These are phyloP conservation scores for Drosophila sordidula DNA, from an alignment of 2,888 invertebrate species.

Conservation along the genomic window DNA sequence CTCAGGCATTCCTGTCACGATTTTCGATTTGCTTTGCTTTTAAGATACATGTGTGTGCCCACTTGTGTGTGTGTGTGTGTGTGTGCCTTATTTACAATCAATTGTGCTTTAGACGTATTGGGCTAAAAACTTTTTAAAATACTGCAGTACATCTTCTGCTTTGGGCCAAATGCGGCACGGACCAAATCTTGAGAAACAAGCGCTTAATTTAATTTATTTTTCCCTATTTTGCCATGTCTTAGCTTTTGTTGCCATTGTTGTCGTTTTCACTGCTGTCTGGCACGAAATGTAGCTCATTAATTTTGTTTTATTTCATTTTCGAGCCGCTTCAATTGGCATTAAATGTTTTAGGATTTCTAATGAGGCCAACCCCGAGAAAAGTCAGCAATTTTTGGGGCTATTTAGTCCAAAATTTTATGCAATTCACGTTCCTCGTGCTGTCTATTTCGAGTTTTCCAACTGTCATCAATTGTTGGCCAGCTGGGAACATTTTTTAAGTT, in stretches of 20 bases:
- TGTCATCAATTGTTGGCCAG: constrained; percentile 41
- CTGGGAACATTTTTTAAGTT: constrained; percentile 26
- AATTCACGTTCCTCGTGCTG: constrained; percentile 67
- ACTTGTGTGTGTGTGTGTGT: constrained; percentile 13
- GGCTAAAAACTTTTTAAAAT: constrained; percentile 67
- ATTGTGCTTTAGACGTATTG: constrained; percentile 62
- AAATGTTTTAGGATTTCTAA: constrained; percentile 52
- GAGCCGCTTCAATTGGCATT: constrained; percentile 63
- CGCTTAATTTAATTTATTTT: constrained; percentile 79
- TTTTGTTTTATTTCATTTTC: constrained; percentile 77
- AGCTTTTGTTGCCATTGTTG: constrained; percentile 19
- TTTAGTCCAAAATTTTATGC: constrained; percentile 71
- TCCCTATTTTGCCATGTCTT: constrained; percentile 52
- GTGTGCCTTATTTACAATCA: constrained; percentile 66
- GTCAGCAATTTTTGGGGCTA: constrained; percentile 62
- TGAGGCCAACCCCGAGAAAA: constrained; percentile 29
- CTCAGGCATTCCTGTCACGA: constrained; percentile 72
- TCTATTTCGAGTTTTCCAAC: constrained; percentile 28
- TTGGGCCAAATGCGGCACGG: constrained; percentile 7
- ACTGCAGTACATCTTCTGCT: constrained; percentile 53
- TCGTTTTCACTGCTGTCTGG: constrained; percentile 27
- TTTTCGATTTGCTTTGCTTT: constrained; percentile 75
- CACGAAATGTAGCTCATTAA: constrained; percentile 75
- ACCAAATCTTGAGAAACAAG: constrained; percentile 67
- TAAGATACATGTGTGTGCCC: constrained; percentile 38